Base-by-base conservation (phyloP, 2,888 invertebrate species). In the Fragum whitleyi region DNA sequence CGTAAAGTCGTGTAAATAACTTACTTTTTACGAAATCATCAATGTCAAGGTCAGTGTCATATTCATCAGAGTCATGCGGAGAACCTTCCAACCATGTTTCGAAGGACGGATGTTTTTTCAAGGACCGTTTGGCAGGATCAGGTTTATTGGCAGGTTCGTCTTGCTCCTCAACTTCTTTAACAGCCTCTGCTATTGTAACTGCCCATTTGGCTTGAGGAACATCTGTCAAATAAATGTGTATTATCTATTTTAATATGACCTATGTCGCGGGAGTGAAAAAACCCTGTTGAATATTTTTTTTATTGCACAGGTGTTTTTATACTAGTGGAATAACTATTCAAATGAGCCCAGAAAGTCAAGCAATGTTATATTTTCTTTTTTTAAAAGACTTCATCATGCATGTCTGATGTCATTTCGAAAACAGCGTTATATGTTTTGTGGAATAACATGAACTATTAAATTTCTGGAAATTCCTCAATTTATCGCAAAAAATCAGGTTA, bases 1-100 rank as follows among this genome's bases (percentile, higher is more conserved):
- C n/a, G n/a, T n/a, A n/a, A n/a, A n/a, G n/a, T n/a, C n/a, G n/a
- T n/a, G n/a, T n/a, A n/a, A 29, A 21, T 1, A 1, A 65, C 87
- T 77, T 77, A 88, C 88, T 85, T 86, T 86, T 86, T 2, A 86
- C 68, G 73, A 81, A 85, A 28, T 91, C 90, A 2, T 90, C 91
- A 23, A 83, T 83, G 57, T 93, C 93, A 7, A 92, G 69, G 72
- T 93, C 93, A n/a, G 93, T 93, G 77, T 92, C 92, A 83, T 91
- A 93, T 68, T 92, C 93, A 72, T 92, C 92, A 6, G 91, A 91
- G 67, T 91, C 89, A 69, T 90, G 88, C 0, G 89, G 87, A 0
- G 90, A 90, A 1, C 90, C 91, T 32, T 80, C 77, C 6, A 90
- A 59, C 92, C 92, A 92, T 0, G 87, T 81, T 23, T 91, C 90